Evolutionary conservation across 2,888 invertebrate species (phyloP), one percentile per base, ranked within the genome.

Genomic region (Folsomia manolachei): DNA sequence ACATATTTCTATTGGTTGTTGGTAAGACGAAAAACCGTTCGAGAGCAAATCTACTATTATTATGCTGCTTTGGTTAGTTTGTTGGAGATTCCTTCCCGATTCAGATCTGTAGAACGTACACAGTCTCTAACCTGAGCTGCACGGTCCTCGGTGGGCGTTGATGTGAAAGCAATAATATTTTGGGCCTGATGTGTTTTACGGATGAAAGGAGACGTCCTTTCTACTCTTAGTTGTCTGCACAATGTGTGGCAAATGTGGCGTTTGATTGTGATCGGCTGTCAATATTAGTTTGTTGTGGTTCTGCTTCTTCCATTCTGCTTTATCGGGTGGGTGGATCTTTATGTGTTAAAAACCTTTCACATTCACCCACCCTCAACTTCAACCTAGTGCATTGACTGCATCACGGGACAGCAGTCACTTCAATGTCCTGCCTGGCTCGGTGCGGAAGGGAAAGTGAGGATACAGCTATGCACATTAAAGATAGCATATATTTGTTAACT

Each of bases 91-190:
- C n/a, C n/a, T n/a, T n/a, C n/a, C n/a, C n/a, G n/a, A n/a, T n/a
- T n/a, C n/a, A n/a, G n/a, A n/a, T n/a, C n/a, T n/a, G n/a, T n/a
- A n/a, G n/a, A n/a, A n/a, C n/a, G n/a, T n/a, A n/a, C n/a, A n/a
- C n/a, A n/a, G n/a, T n/a, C n/a, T n/a, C n/a, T n/a, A n/a, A n/a
- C n/a, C n/a, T n/a, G n/a, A n/a, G n/a, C 39, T 39, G 39, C 39
- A 4, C 14, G 39, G 39, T 56, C 11, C n/a, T 56, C 4, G 56
- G 65, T 19, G 64, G 52, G 65, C 21, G 65, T 66, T 66, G 65
- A 66, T 66, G 65, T 52, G 65, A 66, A 66, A 66, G 65, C 65
- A 66, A 66, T 66, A 66, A 66, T 66, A 66, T 66, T 66, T 66
- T 66, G 65, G 21, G 19, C 21, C 56, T 56, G 21, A 66, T 51